A percentile compares a stretch with the other conserved stretches of the same genome.
Evolutionary conservation across 1,140 invertebrate genomes (phyloP).

Genomic region (Sycophila sp.): DNA sequence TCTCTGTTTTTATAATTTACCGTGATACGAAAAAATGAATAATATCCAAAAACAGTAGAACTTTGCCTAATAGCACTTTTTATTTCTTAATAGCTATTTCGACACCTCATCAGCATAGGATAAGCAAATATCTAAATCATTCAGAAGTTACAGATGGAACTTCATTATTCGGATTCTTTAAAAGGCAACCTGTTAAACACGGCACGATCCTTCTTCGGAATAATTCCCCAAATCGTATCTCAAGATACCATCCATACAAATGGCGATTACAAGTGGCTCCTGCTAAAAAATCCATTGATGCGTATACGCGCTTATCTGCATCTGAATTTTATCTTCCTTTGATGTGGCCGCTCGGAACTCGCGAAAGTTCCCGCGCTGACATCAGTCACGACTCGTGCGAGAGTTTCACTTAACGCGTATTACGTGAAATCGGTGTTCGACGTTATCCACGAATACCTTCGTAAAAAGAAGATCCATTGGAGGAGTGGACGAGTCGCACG

Average conservation of each 20-base stretch:
- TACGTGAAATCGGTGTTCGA: slow-evolving; percentile 2
- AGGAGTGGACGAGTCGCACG: neutral
- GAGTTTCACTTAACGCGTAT: slow-evolving; percentile 6
- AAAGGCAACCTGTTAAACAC: no score
- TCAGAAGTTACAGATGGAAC: no score
- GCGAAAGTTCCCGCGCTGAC: neutral
- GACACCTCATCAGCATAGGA: no score
- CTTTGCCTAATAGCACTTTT: no score
- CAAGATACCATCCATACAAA: neutral
- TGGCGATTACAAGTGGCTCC: neutral
- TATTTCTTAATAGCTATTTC: no score
- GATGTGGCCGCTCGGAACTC: neutral
- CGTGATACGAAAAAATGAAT: no score
- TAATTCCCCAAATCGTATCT: neutral
- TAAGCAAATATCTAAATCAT: no score
- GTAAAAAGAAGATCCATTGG: neutral
- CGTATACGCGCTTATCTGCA: neutral
- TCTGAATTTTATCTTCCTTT: neutral
- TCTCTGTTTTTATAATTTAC: no score
- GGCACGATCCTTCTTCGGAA: no score
- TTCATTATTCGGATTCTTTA: no score
- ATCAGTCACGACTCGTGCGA: no score
- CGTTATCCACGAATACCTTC: neutral
- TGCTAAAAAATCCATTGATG: neutral
- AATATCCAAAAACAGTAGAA: no score